These are phyloP conservation scores for Holotrichia oblita DNA, from an alignment of 1,140 invertebrate species.

Conservation along the genomic window DNA sequence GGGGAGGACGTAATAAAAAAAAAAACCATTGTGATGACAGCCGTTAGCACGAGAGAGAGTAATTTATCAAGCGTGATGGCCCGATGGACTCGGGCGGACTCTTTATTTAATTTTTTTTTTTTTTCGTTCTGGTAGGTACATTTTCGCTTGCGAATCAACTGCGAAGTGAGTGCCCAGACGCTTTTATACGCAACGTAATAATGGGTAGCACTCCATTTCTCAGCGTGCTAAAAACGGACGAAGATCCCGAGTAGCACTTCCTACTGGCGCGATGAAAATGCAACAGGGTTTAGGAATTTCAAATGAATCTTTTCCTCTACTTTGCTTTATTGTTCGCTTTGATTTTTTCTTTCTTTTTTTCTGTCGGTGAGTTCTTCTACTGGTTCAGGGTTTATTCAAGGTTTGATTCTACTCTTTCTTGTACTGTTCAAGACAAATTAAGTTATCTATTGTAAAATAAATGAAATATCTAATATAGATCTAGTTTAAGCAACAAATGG, in stretches of 20 bases:
- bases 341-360: neutral
- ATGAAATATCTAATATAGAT: too few relatives aligned
- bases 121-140: neutral
- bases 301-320: conserved; percentile 2
- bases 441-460: too few relatives aligned
- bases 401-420: too few relatives aligned
- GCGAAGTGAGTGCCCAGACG: neutral
- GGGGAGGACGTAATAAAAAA: neutral
- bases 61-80: neutral
- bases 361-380: too few relatives aligned
- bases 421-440: too few relatives aligned
- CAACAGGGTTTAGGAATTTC: conserved; percentile 15
- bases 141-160: too few relatives aligned
- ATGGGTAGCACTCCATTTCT: neutral
- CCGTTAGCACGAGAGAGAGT: neutral
- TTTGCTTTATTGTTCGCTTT: neutral
- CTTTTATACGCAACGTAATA: neutral
- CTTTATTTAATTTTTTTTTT: conserved; percentile 7
- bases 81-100: neutral
- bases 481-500: too few relatives aligned
- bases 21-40: neutral
- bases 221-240: too few relatives aligned
- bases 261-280: neutral
- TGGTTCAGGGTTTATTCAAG: too few relatives aligned
- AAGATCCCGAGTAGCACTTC: neutral